phyloP scores from a whole-genome alignment of 2,888 invertebrate genomes.

The Hypena proboscidalis region DNA sequence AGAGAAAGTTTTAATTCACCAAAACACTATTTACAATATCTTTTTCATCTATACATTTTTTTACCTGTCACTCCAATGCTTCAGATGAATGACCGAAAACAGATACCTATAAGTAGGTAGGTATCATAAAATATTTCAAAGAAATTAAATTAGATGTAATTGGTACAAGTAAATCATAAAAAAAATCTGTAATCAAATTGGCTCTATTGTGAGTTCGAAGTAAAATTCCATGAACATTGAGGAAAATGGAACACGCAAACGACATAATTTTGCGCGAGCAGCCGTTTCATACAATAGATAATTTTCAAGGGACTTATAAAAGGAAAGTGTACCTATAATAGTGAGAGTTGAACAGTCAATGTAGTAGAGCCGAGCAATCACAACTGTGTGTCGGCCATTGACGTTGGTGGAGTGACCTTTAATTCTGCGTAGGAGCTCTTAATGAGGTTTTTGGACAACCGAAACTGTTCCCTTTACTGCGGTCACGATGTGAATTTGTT shows the following conservation, averaged over 20 bases:
- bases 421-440: conserved; percentile 19
- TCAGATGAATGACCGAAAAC: too few species aligned
- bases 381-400: conserved; percentile 10
- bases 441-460: conserved; percentile 27
- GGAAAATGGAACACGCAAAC: conserved; percentile 38
- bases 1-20: too few species aligned
- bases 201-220: conserved; percentile 38
- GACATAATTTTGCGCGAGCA: conserved; percentile 46
- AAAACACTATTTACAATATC: too few species aligned
- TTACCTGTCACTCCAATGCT: too few species aligned
- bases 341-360: conserved; percentile 31
- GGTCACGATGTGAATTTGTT: conserved; percentile 6
- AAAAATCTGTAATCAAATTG: conserved; percentile 37
- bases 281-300: conserved; percentile 50
- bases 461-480: conserved; percentile 19
- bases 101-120: not conserved
- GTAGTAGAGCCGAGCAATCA: conserved; percentile 24
- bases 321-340: conserved; percentile 41
- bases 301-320: conserved; percentile 53
- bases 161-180: conserved; percentile 29
- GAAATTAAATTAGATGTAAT: not conserved
- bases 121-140: not conserved
- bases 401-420: conserved; percentile 22
- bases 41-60: too few species aligned
- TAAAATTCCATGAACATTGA: conserved; percentile 36